Conservation (phyloP, 2,888 invertebrate genomes). For the Vesta saturnalis region DNA sequence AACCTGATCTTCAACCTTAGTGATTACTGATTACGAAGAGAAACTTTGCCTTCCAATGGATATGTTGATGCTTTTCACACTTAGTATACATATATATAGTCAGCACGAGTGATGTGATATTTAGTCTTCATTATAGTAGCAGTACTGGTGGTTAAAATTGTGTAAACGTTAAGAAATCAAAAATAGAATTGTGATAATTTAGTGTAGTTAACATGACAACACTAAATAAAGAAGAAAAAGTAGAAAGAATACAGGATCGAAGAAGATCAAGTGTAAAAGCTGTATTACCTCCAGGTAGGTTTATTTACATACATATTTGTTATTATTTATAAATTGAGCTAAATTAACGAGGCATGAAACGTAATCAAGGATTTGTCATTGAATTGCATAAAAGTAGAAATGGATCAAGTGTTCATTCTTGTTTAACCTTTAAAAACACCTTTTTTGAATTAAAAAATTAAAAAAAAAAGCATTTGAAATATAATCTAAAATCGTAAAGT, state of each 20-base stretch:
- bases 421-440: background rate
- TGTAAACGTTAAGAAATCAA: background rate
- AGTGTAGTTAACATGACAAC: background rate
- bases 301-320: background rate
- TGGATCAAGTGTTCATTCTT: slow-evolving; percentile 9
- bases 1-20: slow-evolving; percentile 13
- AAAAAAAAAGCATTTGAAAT: background rate
- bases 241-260: background rate
- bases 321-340: background rate
- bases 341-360: slow-evolving; percentile 4
- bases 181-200: background rate
- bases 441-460: background rate
- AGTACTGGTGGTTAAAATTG: slow-evolving; percentile 4
- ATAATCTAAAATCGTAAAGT: background rate
- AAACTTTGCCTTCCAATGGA: slow-evolving; percentile 12
- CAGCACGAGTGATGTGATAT: background rate
- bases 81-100: slow-evolving; percentile 8
- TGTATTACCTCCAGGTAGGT: background rate
- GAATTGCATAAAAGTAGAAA: slow-evolving; percentile 15
- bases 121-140: slow-evolving; percentile 10
- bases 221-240: background rate
- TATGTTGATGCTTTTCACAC: slow-evolving; percentile 5
- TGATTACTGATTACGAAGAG: slow-evolving; percentile 12
- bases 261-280: slow-evolving; percentile 3
- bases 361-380: background rate